Evolutionary conservation across 2,888 invertebrate species (phyloP).

Genomic region (Tethea ocularis): DNA sequence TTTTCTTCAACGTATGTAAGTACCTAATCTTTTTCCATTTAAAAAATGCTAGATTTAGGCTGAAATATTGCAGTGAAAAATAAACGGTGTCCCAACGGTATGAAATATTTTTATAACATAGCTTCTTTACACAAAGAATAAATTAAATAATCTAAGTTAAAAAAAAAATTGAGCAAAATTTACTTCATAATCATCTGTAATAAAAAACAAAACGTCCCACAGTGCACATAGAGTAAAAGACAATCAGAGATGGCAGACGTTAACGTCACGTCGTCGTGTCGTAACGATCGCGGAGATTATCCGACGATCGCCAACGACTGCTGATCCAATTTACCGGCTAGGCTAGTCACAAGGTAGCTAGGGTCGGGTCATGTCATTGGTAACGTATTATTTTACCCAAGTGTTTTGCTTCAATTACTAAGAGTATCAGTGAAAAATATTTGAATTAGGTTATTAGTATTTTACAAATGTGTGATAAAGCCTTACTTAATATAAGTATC

Average conservation of each 20-base stretch:
- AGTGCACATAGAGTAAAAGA: constrained; percentile 46
- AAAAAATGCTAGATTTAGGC: too few relatives aligned
- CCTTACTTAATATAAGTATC: too few relatives aligned
- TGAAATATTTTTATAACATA: too few relatives aligned
- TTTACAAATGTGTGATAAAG: too few relatives aligned
- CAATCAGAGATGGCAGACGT: constrained; percentile 56
- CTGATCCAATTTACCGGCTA: constrained; percentile 57
- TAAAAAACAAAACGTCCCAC: constrained; percentile 17
- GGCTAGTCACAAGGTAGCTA: constrained; percentile 15
- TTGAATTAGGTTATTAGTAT: too few relatives aligned
- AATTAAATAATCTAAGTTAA: too few relatives aligned
- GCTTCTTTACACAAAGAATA: too few relatives aligned
- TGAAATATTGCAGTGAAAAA: too few relatives aligned
- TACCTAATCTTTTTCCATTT: too few relatives aligned
- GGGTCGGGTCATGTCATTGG: constrained; percentile 25
- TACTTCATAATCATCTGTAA: not conserved
- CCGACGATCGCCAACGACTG: constrained; percentile 48
- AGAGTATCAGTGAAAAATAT: constrained; percentile 1
- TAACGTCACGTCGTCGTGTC: constrained; percentile 34
- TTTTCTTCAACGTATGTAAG: too few relatives aligned
- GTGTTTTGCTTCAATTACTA: constrained; percentile 12
- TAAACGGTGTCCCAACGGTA: too few relatives aligned
- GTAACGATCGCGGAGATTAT: constrained; percentile 37
- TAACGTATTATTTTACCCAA: constrained; percentile 18
- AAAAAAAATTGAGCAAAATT: not conserved